Evolutionary conservation across 2,888 invertebrate genomes (phyloP).

Genomic region (Megamerina dolium): DNA sequence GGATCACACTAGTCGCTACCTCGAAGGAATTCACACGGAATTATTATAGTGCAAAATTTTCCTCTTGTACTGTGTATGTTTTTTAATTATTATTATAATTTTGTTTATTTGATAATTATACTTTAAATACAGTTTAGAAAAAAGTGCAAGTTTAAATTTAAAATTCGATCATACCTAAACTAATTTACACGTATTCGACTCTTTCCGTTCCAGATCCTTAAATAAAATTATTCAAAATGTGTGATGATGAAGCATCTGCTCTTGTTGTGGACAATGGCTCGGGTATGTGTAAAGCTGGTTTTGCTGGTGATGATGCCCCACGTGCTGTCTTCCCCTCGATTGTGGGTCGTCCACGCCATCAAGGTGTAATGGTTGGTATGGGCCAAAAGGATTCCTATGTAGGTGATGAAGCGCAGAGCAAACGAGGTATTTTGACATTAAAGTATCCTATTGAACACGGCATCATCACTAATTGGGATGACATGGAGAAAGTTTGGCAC

Average conservation of each 20-base stretch:
- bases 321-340: slow-evolving; percentile 90
- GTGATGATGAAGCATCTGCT: slow-evolving; percentile 89
- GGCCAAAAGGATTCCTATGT: slow-evolving; percentile 97
- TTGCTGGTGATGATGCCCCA: slow-evolving; percentile 93
- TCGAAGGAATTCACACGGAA: slow-evolving; percentile 41
- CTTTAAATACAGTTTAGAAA: too few species aligned
- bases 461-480: slow-evolving; percentile 97
- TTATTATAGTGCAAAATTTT: neutral
- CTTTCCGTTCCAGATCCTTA: too few species aligned
- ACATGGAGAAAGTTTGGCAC: slow-evolving; percentile 99
- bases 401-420: slow-evolving; percentile 94
- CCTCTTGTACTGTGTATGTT: slow-evolving; percentile 9
- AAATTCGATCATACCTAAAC: too few species aligned
- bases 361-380: slow-evolving; percentile 97
- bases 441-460: slow-evolving; percentile 97
- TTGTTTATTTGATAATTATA: too few species aligned
- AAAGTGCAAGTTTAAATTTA: too few species aligned
- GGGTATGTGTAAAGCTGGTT: slow-evolving; percentile 96
- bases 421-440: slow-evolving; percentile 91
- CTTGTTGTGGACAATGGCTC: slow-evolving; percentile 95
- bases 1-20: slow-evolving; percentile 48
- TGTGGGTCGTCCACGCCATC: slow-evolving; percentile 88
- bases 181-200: too few species aligned
- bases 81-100: too few species aligned
- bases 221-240: slow-evolving; percentile 64